Evolutionary conservation across 2,113 vertebrate genomes (phyloP).

Genomic region (Tor tambroides): DNA sequence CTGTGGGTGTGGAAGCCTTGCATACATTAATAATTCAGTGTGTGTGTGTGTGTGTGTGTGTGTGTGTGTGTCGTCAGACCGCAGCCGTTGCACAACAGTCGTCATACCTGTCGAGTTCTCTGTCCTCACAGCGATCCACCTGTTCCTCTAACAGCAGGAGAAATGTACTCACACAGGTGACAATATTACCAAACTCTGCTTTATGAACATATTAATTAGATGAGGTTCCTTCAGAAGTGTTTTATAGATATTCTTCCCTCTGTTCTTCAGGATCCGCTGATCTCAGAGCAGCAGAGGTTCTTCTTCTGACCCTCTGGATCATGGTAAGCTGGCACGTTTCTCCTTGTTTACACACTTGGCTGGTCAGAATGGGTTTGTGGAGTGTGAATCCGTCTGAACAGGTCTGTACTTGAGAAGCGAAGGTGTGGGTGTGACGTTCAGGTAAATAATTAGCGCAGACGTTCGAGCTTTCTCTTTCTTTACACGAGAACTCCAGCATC

Average conservation of each 20-base stretch:
- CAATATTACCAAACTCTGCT: neutral
- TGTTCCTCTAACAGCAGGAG: neutral
- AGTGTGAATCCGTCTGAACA: neutral
- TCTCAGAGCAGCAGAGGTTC: neutral
- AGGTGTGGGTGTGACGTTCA: constrained; percentile 4
- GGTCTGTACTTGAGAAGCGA: neutral
- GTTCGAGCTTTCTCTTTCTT: neutral
- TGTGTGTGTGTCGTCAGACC: neutral
- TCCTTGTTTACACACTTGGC: neutral
- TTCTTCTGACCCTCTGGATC: neutral
- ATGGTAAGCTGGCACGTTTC: constrained; percentile 8
- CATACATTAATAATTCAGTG: constrained; percentile 22
- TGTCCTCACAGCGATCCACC: neutral
- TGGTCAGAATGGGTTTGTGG: neutral
- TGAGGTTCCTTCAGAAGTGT: too few species aligned
- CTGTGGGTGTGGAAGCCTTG: neutral
- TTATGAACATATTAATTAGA: neutral
- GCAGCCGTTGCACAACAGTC: constrained; percentile 4
- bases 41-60: constrained; percentile 32
- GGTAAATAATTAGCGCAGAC: constrained; percentile 28
- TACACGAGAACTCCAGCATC: neutral
- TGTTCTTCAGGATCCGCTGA: neutral
- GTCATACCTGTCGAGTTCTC: neutral
- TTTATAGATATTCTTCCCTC: too few species aligned
- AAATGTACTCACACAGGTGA: neutral